Conservation (phyloP, 2,797 vertebrate species). For the Sebastes kiyomatsui region DNA sequence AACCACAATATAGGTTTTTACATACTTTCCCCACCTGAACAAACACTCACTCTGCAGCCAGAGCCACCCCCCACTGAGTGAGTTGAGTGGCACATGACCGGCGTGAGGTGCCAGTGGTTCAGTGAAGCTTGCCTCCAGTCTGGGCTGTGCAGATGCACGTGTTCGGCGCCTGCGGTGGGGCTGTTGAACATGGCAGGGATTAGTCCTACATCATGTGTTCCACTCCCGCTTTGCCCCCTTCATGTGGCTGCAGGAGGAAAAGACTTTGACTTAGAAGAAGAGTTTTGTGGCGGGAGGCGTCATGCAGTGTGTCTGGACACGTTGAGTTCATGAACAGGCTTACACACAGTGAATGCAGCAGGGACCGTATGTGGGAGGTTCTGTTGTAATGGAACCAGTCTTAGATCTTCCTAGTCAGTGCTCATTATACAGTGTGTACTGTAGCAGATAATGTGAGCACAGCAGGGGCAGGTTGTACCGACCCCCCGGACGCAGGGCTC, state of each 20-base stretch:
- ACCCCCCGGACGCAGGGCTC: constrained; percentile 7
- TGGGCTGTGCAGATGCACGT: constrained; percentile 41
- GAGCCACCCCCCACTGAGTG: not conserved
- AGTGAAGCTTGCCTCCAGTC: constrained; percentile 38
- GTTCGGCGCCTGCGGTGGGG: constrained; percentile 56
- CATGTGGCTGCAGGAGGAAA: constrained; percentile 65
- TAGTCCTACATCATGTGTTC: constrained; percentile 70
- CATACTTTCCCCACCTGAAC: constrained; percentile 17
- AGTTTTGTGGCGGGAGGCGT: constrained; percentile 54
- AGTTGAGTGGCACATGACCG: constrained; percentile 53
- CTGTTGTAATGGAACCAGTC: constrained; percentile 38
- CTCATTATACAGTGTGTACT: constrained; percentile 36
- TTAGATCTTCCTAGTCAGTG: constrained; percentile 19
- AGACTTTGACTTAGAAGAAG: constrained; percentile 56
- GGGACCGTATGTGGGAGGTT: constrained; percentile 23
- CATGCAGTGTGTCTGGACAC: constrained; percentile 29
- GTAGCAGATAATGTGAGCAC: constrained; percentile 44
- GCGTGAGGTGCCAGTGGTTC: constrained; percentile 38
- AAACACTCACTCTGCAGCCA: constrained; percentile 3
- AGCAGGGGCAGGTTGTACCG: constrained; percentile 32
- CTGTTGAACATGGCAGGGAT: constrained; percentile 67
- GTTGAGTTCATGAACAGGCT: constrained; percentile 11
- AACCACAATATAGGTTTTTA: constrained; percentile 4
- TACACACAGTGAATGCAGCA: not conserved
- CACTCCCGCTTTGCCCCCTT: constrained; percentile 43